Evolutionary conservation across 2,888 invertebrate genomes (phyloP).

Genomic region (Julus scandinavius): DNA sequence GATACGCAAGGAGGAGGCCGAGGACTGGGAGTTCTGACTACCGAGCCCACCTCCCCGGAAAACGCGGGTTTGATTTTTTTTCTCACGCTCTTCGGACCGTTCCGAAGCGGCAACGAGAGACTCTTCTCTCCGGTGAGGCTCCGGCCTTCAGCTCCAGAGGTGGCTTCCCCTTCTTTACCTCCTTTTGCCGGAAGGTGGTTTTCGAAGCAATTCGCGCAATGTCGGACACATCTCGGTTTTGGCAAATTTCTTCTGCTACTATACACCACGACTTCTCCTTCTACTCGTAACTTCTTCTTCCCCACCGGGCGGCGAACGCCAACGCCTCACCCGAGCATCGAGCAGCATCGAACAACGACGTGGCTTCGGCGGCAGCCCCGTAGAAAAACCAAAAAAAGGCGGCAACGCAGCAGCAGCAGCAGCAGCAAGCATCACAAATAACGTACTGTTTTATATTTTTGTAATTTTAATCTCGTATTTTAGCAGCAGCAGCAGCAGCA

Average conservation of each 20-base stretch:
- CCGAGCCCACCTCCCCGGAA: not conserved
- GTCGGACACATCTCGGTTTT: no score
- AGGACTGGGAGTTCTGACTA: slow-evolving; percentile 61
- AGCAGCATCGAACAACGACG: not conserved
- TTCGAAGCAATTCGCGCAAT: no score
- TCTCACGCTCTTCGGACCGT: not conserved
- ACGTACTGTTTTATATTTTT: slow-evolving; percentile 25
- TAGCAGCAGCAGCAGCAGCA: not conserved
- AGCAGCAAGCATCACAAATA: slow-evolving; percentile 10
- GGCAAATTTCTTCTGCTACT: no score
- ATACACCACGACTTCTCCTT: not conserved
- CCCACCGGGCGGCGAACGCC: not conserved
- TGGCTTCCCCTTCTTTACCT: not conserved
- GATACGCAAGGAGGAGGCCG: slow-evolving; percentile 60
- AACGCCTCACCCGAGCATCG: not conserved
- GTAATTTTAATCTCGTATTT: slow-evolving; percentile 2
- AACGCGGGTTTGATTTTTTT: not conserved
- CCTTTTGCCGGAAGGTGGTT: not conserved
- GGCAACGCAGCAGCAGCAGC: not conserved
- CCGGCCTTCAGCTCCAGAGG: not conserved
- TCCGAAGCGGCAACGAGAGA: not conserved
- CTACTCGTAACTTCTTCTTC: not conserved
- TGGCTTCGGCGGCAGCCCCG: not conserved
- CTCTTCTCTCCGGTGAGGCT: not conserved
- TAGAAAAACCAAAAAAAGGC: not conserved